A percentile compares a stretch with the other conserved stretches of the same genome.
Conservation (phyloP, 2,113 vertebrate genomes). For the Lanius collurio region DNA sequence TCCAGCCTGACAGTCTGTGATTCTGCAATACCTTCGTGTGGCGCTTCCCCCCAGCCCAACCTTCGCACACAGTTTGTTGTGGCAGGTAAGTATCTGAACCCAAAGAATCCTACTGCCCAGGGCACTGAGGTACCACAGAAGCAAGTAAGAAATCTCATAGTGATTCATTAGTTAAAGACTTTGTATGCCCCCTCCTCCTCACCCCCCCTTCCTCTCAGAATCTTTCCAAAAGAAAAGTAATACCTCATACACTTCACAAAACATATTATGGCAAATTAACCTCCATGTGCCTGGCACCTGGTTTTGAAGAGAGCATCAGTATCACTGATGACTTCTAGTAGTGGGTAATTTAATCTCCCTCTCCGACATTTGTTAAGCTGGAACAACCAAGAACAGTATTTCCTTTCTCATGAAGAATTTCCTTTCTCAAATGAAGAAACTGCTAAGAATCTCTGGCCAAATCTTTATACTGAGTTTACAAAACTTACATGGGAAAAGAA, state of each 20-base stretch:
- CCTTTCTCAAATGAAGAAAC: background rate
- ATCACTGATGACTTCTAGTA: background rate
- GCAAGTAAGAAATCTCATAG: background rate
- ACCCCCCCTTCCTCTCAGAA: fast-evolving
- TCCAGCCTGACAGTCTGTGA: background rate
- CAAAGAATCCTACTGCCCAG: background rate
- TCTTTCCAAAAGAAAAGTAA: background rate
- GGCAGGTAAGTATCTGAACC: background rate
- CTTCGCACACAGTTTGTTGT: fast-evolving
- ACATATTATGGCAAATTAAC: background rate
- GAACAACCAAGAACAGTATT: background rate
- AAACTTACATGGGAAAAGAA: background rate
- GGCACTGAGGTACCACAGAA: background rate
- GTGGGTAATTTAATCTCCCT: background rate
- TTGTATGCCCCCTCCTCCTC: background rate
- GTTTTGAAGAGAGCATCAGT: background rate
- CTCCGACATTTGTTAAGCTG: background rate
- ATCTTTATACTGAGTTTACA: background rate
- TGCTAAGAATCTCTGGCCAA: background rate
- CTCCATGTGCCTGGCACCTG: fast-evolving
- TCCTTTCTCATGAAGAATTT: background rate
- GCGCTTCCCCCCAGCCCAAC: background rate
- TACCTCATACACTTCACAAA: fast-evolving
- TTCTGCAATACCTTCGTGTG: fast-evolving
- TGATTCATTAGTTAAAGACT: background rate